These are phyloP conservation scores for Chymomyza fuscimana DNA, from an alignment of 2,888 invertebrate genomes.

Conservation along the genomic window DNA sequence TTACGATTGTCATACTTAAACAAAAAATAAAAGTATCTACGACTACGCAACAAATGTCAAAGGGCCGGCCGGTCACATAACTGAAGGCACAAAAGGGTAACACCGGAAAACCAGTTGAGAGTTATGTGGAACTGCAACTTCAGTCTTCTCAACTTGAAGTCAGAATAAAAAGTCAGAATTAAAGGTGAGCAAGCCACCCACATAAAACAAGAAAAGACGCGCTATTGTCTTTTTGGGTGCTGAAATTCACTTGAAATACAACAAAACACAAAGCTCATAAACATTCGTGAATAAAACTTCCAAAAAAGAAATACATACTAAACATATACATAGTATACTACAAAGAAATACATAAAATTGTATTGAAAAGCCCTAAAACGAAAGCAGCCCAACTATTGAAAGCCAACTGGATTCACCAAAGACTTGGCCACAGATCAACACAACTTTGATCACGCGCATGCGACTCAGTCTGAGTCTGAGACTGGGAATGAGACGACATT, in stretches of 20 bases:
- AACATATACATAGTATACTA: slow-evolving; percentile 28
- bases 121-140: slow-evolving; percentile 27
- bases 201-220: slow-evolving; percentile 63
- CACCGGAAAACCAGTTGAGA: slow-evolving; percentile 28
- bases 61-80: neutral
- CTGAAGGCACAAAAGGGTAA: neutral
- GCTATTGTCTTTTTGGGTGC: slow-evolving; percentile 60
- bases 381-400: slow-evolving; percentile 45
- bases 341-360: slow-evolving; percentile 57
- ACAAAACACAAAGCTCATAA: slow-evolving; percentile 50
- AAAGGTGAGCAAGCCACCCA: slow-evolving; percentile 57
- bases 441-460: slow-evolving; percentile 75
- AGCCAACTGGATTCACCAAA: slow-evolving; percentile 53
- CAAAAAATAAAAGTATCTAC: slow-evolving; percentile 35
- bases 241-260: slow-evolving; percentile 64
- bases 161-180: neutral
- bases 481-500: slow-evolving; percentile 49
- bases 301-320: slow-evolving; percentile 23
- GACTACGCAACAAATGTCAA: slow-evolving; percentile 4
- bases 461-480: slow-evolving; percentile 54
- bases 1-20: slow-evolving; percentile 66
- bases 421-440: slow-evolving; percentile 64
- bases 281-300: slow-evolving; percentile 30
- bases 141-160: neutral
- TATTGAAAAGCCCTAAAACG: slow-evolving; percentile 70